Evolutionary conservation across 2,888 invertebrate genomes (phyloP).

Genomic region (Escarpia spicata): DNA sequence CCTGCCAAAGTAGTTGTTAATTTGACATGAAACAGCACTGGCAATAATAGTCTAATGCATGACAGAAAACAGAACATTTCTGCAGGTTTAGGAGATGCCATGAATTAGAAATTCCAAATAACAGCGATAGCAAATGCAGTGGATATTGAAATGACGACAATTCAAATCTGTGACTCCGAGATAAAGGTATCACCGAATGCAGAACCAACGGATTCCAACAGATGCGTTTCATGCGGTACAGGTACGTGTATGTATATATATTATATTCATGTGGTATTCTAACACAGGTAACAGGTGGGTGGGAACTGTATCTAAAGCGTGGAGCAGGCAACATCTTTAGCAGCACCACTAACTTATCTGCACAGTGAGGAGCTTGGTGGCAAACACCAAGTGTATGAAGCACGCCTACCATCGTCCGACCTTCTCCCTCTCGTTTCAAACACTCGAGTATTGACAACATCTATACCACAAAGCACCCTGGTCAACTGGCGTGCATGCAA

Average conservation of each 20-base stretch:
- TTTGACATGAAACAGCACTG: background rate
- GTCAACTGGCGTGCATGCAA: background rate
- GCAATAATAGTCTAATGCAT: background rate
- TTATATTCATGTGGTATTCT: background rate
- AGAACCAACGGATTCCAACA: background rate
- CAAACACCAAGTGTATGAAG: background rate
- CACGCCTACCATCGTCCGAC: slow-evolving; percentile 24
- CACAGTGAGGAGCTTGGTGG: background rate
- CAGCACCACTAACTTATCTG: slow-evolving; percentile 2
- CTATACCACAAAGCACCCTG: slow-evolving; percentile 16
- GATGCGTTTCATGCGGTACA: background rate
- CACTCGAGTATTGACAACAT: background rate
- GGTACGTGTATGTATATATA: background rate
- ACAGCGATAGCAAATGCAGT: background rate
- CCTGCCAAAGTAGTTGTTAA: background rate
- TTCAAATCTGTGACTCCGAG: background rate
- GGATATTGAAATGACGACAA: background rate
- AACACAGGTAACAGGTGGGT: background rate
- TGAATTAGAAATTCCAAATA: background rate
- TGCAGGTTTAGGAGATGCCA: background rate
- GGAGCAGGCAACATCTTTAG: background rate
- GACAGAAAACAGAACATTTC: background rate
- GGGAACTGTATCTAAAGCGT: background rate
- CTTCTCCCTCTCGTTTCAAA: background rate
- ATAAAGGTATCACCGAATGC: background rate